Evolutionary conservation across 2,888 invertebrate species (phyloP).

Genomic region (Melanargia galathea): DNA sequence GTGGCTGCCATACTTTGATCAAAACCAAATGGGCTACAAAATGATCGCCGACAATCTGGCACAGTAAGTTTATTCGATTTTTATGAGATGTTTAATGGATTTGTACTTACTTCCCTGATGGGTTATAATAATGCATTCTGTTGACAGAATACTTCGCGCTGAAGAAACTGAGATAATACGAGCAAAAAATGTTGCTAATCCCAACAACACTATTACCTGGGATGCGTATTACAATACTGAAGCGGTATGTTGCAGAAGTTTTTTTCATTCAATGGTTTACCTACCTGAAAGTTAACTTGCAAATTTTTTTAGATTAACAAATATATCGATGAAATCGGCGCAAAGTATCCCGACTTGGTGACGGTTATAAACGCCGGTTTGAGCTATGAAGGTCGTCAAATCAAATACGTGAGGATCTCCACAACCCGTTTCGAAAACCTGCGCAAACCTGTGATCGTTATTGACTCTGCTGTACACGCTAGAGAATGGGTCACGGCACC

Average conservation of each 20-base stretch:
- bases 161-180: slow-evolving; percentile 57
- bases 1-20: slow-evolving; percentile 65
- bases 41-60: slow-evolving; percentile 66
- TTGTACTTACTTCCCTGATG: neutral
- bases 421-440: slow-evolving; percentile 67
- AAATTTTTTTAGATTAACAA: slow-evolving; percentile 73
- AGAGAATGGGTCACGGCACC: slow-evolving; percentile 89
- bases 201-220: slow-evolving; percentile 62
- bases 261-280: neutral
- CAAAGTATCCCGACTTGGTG: slow-evolving; percentile 71
- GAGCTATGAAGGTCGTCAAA: slow-evolving; percentile 82
- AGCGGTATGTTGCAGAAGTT: slow-evolving; percentile 24
- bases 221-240: slow-evolving; percentile 58
- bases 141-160: slow-evolving; percentile 59
- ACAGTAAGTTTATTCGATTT: slow-evolving; percentile 51
- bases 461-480: slow-evolving; percentile 85
- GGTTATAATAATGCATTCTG: neutral
- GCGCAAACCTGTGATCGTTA: slow-evolving; percentile 81
- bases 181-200: slow-evolving; percentile 48
- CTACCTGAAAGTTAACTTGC: neutral
- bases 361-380: slow-evolving; percentile 80
- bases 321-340: slow-evolving; percentile 68
- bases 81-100: neutral
- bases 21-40: slow-evolving; percentile 54
- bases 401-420: slow-evolving; percentile 84